Evolutionary conservation across 2,113 vertebrate genomes (phyloP).

Genomic region (Shinisaurus crocodilurus): DNA sequence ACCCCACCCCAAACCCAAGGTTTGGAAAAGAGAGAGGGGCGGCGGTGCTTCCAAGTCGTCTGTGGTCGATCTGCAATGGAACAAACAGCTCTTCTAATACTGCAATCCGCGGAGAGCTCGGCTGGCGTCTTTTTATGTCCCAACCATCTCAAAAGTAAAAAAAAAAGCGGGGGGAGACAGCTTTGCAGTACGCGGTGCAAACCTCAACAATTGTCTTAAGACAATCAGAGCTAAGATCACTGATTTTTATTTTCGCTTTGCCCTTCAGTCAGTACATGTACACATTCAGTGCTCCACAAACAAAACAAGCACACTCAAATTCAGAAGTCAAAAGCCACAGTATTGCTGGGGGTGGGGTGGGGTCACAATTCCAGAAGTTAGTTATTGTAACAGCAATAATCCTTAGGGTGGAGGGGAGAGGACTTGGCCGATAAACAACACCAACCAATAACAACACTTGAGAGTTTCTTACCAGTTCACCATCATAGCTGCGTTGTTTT

Average conservation of each 20-base stretch:
- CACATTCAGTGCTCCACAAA: neutral
- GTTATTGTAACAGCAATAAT: neutral
- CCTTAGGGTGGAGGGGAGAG: too few species aligned
- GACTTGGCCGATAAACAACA: constrained; percentile 16
- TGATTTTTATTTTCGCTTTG: neutral
- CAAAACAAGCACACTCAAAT: neutral
- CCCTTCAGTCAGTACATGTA: neutral
- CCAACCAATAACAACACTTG: constrained; percentile 6
- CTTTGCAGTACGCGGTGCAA: neutral
- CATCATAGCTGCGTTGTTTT: constrained; percentile 91
- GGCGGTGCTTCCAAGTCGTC: neutral
- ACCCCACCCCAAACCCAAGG: accelerated
- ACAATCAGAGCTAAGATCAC: neutral
- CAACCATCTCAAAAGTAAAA: neutral
- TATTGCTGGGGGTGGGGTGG: neutral
- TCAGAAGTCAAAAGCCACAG: neutral
- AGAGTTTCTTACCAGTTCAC: constrained; percentile 91
- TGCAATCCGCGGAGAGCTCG: neutral
- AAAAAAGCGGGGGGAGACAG: neutral
- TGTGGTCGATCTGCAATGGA: neutral
- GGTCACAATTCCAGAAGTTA: neutral
- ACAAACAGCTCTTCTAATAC: constrained; percentile 12
- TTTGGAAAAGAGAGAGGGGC: neutral
- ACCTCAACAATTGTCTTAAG: neutral
- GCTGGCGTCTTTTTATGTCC: neutral